Percentiles rank a stretch among this genome's conserved stretches.
These are phyloP conservation scores for Eriosoma lanigerum DNA, from an alignment of 1,140 invertebrate species.

Conservation along the genomic window DNA sequence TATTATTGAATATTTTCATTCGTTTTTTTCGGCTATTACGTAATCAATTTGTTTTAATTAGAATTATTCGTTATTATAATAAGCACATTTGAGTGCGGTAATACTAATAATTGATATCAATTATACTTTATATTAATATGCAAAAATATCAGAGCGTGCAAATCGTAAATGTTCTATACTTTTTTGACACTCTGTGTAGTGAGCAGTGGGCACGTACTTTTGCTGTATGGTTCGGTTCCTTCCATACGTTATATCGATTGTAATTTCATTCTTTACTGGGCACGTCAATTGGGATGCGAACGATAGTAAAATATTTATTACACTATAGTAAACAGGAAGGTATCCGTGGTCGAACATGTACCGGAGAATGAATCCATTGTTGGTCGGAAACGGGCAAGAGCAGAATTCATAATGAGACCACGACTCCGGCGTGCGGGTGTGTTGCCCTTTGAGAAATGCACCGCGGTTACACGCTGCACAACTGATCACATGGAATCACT, in stretches of 20 bases:
- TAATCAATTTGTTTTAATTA: no score
- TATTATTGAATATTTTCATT: no score
- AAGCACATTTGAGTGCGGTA: no score
- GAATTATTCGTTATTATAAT: no score
- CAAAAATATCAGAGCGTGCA: no score
- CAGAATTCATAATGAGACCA: conserved; percentile 49
- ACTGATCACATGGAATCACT: neutral
- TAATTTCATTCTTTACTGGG: conserved; percentile 12
- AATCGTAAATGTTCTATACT: no score
- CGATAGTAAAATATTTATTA: conserved; percentile 47
- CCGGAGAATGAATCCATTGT: conserved; percentile 48
- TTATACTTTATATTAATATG: no score
- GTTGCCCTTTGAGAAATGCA: conserved; percentile 51
- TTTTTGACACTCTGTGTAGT: neutral
- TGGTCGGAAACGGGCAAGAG: conserved; percentile 46
- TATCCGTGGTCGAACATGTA: conserved; percentile 37
- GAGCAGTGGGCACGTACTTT: neutral
- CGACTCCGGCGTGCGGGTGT: conserved; percentile 27
- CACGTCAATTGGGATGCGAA: conserved; percentile 45
- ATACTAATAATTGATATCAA: no score
- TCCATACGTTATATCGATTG: conserved; percentile 9
- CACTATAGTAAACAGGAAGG: conserved; percentile 39
- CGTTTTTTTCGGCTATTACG: no score
- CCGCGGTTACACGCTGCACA: neutral
- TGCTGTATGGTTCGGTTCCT: neutral